These are phyloP conservation scores for Procavia capensis DNA, from an alignment of 2,113 vertebrate species.

Conservation along the genomic window DNA sequence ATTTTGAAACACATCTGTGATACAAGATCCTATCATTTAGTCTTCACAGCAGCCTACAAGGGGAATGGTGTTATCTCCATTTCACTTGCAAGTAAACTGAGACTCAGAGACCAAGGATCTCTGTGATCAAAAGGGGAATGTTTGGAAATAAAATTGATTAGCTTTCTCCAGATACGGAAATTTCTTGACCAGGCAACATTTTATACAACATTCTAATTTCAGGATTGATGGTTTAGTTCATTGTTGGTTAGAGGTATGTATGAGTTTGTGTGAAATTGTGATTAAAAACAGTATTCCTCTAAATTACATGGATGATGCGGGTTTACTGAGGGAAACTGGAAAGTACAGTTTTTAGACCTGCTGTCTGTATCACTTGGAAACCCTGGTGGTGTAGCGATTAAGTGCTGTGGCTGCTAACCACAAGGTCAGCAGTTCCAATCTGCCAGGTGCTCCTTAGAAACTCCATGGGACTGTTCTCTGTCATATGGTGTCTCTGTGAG, in stretches of 20 bases:
- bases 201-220: background rate
- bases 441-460: too few species aligned
- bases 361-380: too few species aligned
- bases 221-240: background rate
- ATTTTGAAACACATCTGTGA: background rate
- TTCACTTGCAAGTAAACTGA: background rate
- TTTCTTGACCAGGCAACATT: background rate
- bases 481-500: too few species aligned
- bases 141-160: background rate
- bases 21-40: background rate
- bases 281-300: background rate
- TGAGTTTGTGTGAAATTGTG: background rate
- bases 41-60: background rate
- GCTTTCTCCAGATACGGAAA: background rate
- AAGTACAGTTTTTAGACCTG: background rate
- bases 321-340: background rate
- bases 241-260: background rate
- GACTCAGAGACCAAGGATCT: background rate
- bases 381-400: too few species aligned
- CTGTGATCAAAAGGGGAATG: background rate
- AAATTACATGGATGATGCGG: background rate
- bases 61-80: background rate
- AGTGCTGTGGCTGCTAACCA: too few species aligned
- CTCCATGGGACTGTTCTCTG: too few species aligned
- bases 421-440: too few species aligned